Evolutionary conservation across 1,140 invertebrate species (phyloP).

Genomic region (Lasioglossum albipes): DNA sequence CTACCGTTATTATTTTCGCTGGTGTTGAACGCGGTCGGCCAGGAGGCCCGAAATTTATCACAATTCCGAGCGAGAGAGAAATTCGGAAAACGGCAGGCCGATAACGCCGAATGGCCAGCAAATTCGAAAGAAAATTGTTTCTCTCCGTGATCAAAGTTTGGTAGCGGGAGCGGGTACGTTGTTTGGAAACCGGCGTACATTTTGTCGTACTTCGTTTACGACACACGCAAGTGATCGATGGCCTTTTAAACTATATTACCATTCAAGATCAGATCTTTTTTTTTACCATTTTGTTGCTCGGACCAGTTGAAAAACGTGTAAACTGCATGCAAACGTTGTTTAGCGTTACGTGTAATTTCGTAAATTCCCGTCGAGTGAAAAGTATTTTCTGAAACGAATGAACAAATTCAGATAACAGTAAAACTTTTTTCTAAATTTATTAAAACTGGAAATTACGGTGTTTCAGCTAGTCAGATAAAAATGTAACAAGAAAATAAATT

Average conservation of each 20-base stretch:
- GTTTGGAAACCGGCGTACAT: conserved; percentile 17
- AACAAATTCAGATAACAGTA: not conserved
- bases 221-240: conserved; percentile 26
- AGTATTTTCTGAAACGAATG: not conserved
- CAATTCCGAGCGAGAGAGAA: conserved; percentile 28
- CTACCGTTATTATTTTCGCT: conserved; percentile 7
- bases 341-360: not conserved
- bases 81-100: conserved; percentile 3
- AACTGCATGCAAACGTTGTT: not conserved
- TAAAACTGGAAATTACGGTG: too few relatives aligned
- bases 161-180: conserved; percentile 7
- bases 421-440: too few relatives aligned
- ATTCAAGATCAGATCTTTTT: conserved; percentile 4
- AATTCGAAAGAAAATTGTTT: conserved; percentile 46
- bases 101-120: conserved; percentile 18
- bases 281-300: not conserved
- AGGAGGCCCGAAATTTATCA: not conserved
- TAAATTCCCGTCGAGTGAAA: not conserved
- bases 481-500: too few relatives aligned
- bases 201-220: conserved; percentile 24
- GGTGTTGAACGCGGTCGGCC: not conserved
- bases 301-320: not conserved
- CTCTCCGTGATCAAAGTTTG: conserved; percentile 10
- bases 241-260: conserved; percentile 37
- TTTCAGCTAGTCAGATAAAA: too few relatives aligned